Base-by-base conservation (phyloP, 64 coral and sea anemone genomes). In the Porites australiensis region DNA sequence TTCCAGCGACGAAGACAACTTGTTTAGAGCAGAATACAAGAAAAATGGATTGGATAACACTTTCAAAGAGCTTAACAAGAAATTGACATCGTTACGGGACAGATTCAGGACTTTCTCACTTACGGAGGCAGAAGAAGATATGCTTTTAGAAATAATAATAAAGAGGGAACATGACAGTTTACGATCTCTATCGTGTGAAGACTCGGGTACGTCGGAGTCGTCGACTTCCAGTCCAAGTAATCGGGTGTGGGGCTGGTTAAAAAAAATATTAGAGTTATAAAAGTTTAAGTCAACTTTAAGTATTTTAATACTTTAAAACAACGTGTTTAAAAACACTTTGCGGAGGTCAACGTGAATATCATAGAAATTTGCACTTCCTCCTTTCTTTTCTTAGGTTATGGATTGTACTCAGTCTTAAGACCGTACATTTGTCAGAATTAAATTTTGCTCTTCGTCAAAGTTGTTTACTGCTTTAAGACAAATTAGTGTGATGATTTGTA, bases 1-100 rank as follows among this genome's bases (percentile, higher is more conserved):
- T 89, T 64, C 79, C 19, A 78, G 87, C 22, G 54, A 59, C 23
- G 59, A 79, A 37, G 74, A 79, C 21, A 14, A 79, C 15, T 14
- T 37, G n/a, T 14, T 13, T 37, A 13, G 48, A 86, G 10, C 44
- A 16, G 52, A 16, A 37, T 27, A 49, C 23, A 4, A 12, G 5
- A 66, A 15, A 2, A 52, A 9, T 0, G 23, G 7, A 49, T 51
- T 21, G 3, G 22, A 47, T 4, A 59, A 18, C 22, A 10, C 8
- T 27, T 58, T 58, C 4, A 51, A 51, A 13, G 50, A 23, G 14
- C 54, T 66, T 22, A 89, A 68, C 58, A 79, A n/a, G 48, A 89
- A 68, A 48, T n/a, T 45, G 44, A 14, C 65, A 13, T 15, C 9
- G 4, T 70, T 72, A 9, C 68, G 48, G 19, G 62, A 21, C 13